Conservation (phyloP, 2,113 vertebrate genomes). For the Lagenorhynchus albirostris region DNA sequence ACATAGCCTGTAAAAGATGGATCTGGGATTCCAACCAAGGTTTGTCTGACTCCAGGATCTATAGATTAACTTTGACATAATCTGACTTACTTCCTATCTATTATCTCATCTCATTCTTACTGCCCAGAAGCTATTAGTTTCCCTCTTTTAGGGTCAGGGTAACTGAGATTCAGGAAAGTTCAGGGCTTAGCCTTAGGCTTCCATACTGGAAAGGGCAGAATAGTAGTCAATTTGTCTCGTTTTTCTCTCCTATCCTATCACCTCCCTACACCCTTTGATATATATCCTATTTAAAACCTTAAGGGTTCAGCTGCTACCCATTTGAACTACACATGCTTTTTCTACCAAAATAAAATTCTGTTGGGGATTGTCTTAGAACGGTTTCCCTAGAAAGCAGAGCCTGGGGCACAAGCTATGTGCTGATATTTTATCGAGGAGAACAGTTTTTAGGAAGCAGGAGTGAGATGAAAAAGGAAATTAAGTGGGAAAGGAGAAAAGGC, state of each 20-base stretch:
- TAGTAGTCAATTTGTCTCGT: background rate
- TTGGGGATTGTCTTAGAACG: background rate
- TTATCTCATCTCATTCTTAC: conserved; percentile 24
- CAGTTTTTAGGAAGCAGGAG: background rate
- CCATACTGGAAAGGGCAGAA: background rate
- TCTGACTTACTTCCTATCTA: background rate
- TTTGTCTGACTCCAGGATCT: background rate
- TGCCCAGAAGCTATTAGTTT: background rate
- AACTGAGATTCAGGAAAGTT: background rate
- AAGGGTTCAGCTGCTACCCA: background rate
- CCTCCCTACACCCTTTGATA: background rate
- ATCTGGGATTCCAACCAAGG: background rate
- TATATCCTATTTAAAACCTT: background rate
- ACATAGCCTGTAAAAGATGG: background rate
- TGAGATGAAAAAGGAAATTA: conserved; percentile 26
- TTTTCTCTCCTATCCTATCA: background rate
- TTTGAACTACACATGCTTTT: background rate
- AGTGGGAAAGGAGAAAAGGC: background rate
- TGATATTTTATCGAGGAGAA: background rate
- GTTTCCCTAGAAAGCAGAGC: background rate
- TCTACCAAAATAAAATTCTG: background rate
- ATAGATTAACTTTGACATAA: background rate
- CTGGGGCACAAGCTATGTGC: background rate
- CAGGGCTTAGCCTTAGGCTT: background rate
- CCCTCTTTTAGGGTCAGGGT: background rate